Conservation (phyloP, 2,797 vertebrate genomes). For the Bovichtus variegatus region DNA sequence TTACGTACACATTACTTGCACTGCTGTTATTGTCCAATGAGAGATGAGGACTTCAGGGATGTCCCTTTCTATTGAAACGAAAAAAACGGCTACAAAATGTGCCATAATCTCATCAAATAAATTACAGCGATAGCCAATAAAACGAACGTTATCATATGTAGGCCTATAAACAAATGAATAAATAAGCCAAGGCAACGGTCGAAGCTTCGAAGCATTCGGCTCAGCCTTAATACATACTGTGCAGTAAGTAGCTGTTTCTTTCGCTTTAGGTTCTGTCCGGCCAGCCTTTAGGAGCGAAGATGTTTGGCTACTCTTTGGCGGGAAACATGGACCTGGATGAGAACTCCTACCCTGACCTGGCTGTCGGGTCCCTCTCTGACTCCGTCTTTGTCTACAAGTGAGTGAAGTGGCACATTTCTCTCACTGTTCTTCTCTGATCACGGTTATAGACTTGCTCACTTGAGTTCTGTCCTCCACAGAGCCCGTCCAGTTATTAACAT, state of each 20-base stretch:
- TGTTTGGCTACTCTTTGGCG: constrained; percentile 96
- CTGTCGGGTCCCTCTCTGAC: constrained; percentile 95
- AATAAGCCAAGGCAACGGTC: no score
- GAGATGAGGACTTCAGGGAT: no score
- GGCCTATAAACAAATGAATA: no score
- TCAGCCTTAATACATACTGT: no score
- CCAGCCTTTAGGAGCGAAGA: constrained; percentile 61
- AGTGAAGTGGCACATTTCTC: neutral
- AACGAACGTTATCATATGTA: no score
- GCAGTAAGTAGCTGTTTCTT: neutral
- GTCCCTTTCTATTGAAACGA: no score
- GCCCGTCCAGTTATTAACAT: constrained; percentile 92
- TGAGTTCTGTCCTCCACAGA: constrained; percentile 74
- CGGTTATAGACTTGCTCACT: constrained; percentile 13
- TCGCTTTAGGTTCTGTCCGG: constrained; percentile 86
- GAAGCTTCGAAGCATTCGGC: no score
- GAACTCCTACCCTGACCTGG: constrained; percentile 95
- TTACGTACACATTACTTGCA: no score
- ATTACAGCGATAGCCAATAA: no score
- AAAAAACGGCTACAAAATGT: no score
- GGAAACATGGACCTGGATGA: constrained; percentile 96
- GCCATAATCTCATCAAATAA: no score
- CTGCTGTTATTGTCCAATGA: no score
- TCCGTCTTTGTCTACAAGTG: constrained; percentile 92
- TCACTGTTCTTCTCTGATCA: neutral